Percentiles rank a stretch among this genome's conserved stretches.
These are phyloP conservation scores for Acanthosepion pharaonis DNA, from an alignment of 2,888 invertebrate genomes.

Conservation along the genomic window DNA sequence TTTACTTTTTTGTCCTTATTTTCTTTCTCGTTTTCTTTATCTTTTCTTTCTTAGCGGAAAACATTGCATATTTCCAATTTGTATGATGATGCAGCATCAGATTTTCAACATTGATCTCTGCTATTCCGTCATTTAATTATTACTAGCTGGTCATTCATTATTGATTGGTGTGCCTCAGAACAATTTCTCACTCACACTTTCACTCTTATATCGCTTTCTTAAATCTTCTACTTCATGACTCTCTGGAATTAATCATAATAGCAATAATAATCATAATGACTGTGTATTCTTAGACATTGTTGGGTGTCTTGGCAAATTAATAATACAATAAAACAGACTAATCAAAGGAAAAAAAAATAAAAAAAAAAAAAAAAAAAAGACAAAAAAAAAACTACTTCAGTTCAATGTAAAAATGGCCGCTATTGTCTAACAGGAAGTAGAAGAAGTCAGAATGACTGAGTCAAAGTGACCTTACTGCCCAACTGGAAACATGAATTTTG, in stretches of 20 bases:
- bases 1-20: neutral
- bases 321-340: neutral
- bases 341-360: neutral
- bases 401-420: neutral
- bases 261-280: neutral
- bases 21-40: neutral
- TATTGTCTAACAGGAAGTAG: neutral
- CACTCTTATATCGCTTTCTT: neutral
- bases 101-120: neutral
- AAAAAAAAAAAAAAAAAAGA: neutral
- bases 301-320: neutral
- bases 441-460: neutral
- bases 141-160: neutral
- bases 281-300: neutral
- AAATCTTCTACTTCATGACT: neutral
- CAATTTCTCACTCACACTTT: neutral
- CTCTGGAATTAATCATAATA: neutral
- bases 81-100: neutral
- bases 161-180: neutral
- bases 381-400: neutral
- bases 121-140: slow-evolving; percentile 24
- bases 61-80: neutral
- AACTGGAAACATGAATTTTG: neutral
- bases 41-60: neutral
- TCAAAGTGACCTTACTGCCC: neutral